Evolutionary conservation across 1,140 invertebrate genomes (phyloP).

Genomic region (Lysiphlebus fabarum): DNA sequence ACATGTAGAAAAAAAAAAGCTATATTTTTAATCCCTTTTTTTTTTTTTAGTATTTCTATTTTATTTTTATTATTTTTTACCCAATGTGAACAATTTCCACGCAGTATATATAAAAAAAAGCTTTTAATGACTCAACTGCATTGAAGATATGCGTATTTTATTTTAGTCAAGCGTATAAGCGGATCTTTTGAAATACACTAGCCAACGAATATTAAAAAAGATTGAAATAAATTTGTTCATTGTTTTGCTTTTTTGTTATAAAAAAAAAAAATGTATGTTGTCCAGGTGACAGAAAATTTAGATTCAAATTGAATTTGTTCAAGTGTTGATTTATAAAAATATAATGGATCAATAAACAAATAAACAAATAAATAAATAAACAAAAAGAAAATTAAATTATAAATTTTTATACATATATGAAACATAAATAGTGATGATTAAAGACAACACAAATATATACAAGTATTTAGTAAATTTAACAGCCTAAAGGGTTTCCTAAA

Average conservation of each 20-base stretch:
- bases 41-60: background rate
- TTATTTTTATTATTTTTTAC: background rate
- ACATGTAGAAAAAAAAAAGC: background rate
- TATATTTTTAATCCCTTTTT: background rate
- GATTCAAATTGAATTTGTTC: no score
- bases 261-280: no score
- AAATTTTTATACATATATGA: background rate
- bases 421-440: background rate
- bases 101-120: background rate
- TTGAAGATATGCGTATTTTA: no score
- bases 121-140: slow-evolving; percentile 6
- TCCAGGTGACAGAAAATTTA: no score
- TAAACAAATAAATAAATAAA: background rate
- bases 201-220: no score
- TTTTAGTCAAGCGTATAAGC: slow-evolving; percentile 8
- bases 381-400: background rate
- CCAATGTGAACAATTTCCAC: background rate
- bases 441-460: slow-evolving; percentile 14
- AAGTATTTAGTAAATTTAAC: slow-evolving; percentile 34
- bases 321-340: no score
- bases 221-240: no score
- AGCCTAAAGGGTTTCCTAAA: slow-evolving; percentile 33
- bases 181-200: background rate
- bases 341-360: no score
- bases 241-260: no score